Percentiles rank a stretch among this genome's conserved stretches.
These are phyloP conservation scores for Diplazon laetatorius DNA, from an alignment of 2,888 invertebrate species.

Conservation along the genomic window DNA sequence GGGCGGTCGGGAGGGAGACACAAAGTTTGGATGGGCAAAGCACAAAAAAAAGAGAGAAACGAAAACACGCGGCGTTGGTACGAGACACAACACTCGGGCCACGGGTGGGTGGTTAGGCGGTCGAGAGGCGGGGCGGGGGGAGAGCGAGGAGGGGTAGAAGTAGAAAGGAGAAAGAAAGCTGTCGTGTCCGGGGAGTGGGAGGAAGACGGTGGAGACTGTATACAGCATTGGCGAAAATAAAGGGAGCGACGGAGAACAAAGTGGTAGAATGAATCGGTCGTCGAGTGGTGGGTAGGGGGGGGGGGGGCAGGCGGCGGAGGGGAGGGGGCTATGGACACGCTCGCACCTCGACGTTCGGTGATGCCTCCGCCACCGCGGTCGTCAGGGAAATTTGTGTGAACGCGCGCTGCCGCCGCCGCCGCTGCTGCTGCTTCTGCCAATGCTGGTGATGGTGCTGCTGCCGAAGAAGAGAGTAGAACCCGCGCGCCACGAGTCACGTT, in stretches of 20 bases:
- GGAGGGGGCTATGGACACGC: conserved; percentile 74
- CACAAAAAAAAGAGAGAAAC: conserved; percentile 34
- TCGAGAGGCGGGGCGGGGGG: conserved; percentile 42
- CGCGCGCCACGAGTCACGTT: conserved; percentile 57
- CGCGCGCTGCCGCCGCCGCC: conserved; percentile 64
- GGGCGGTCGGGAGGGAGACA: no score
- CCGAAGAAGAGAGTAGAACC: conserved; percentile 50
- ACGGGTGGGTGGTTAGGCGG: no score
- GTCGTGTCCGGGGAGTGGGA: conserved; percentile 7
- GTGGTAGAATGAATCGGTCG: conserved; percentile 70
- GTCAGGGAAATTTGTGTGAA: conserved; percentile 73
- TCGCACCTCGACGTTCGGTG: conserved; percentile 77
- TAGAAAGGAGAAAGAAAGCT: conserved; percentile 57
- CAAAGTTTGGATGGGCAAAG: conserved; percentile 11
- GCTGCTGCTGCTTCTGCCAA: conserved; percentile 3
- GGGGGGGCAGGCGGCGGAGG: no score
- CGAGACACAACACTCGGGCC: background rate
- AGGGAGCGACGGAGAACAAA: conserved; percentile 54
- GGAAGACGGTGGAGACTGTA: conserved; percentile 17
- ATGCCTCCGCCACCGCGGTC: conserved; percentile 71
- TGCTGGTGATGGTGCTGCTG: conserved; percentile 41
- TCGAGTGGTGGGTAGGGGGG: no score
- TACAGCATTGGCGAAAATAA: conserved; percentile 33
- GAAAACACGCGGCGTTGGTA: background rate
- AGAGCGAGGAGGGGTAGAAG: conserved; percentile 54